Evolutionary conservation across 1,140 invertebrate genomes (phyloP).

Genomic region (Chironomus tepperi): DNA sequence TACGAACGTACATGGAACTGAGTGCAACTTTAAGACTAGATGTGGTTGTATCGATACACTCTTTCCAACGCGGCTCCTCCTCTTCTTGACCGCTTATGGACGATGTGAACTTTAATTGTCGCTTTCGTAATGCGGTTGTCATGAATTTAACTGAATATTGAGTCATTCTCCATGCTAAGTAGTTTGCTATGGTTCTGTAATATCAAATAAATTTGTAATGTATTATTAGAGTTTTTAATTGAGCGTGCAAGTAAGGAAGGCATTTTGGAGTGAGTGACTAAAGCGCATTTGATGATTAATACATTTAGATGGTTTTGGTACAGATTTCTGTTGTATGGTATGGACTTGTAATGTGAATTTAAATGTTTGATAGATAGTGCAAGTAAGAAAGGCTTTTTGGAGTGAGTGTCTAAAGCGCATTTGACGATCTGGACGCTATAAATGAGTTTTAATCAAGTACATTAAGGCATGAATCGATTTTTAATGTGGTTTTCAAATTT

Average conservation of each 20-base stretch:
- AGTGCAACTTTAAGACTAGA: not conserved
- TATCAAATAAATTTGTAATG: not conserved
- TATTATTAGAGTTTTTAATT: not conserved
- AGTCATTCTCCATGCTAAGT: not conserved
- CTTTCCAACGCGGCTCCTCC: slow-evolving; percentile 27
- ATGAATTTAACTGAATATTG: slow-evolving; percentile 42
- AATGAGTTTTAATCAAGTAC: too few relatives aligned
- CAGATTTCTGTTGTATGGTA: too few relatives aligned
- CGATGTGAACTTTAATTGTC: slow-evolving; percentile 46
- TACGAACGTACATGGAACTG: not conserved
- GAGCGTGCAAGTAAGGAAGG: too few relatives aligned
- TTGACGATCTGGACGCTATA: too few relatives aligned
- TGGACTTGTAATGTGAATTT: too few relatives aligned
- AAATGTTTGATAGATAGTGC: too few relatives aligned
- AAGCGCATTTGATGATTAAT: too few relatives aligned
- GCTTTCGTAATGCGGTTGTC: slow-evolving; percentile 45
- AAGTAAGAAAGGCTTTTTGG: too few relatives aligned
- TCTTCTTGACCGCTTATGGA: slow-evolving; percentile 47
- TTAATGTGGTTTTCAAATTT: not conserved
- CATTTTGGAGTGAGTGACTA: too few relatives aligned
- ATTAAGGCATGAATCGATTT: too few relatives aligned
- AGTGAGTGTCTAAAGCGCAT: too few relatives aligned
- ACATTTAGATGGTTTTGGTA: too few relatives aligned
- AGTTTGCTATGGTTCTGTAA: slow-evolving; percentile 27
- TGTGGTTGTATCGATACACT: not conserved